phyloP scores from a whole-genome alignment of 2,113 vertebrate species.

The Trematomus loennbergii region DNA sequence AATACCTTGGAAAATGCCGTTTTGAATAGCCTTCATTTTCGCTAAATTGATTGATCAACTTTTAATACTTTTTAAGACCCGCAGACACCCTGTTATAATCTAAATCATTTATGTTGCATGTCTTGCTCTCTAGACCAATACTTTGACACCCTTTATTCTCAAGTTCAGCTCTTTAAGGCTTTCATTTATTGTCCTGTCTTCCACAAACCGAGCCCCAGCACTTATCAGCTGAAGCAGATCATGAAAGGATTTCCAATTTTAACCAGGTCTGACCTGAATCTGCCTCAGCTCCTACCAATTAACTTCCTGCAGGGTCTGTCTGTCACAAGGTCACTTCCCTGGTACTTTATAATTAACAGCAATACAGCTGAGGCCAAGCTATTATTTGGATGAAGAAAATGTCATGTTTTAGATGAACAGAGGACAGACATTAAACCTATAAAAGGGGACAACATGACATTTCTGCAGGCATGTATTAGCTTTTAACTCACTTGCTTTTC shows the following conservation, averaged over 20 bases:
- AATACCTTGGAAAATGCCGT: too few species aligned
- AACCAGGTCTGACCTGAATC: conserved; percentile 65
- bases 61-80: too few species aligned
- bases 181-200: conserved; percentile 2
- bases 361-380: conserved; percentile 46
- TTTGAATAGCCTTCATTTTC: too few species aligned
- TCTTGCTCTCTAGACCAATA: background rate
- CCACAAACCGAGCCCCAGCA: background rate
- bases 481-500: background rate
- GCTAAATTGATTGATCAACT: too few species aligned
- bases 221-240: conserved; percentile 26
- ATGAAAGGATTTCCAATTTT: conserved; percentile 48
- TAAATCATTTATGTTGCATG: background rate
- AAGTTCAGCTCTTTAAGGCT: conserved; percentile 1
- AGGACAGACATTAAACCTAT: background rate
- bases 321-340: conserved; percentile 62
- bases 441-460: background rate
- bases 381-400: conserved; percentile 28
- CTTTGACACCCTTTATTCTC: background rate
- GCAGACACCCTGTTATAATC: background rate
- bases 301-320: conserved; percentile 58
- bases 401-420: conserved; percentile 10
- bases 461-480: background rate
- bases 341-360: conserved; percentile 67
- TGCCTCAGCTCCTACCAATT: conserved; percentile 61